Percentiles rank a stretch among this genome's conserved stretches.
These are phyloP conservation scores for Lamellibrachia luymesi DNA, from an alignment of 1,140 invertebrate genomes.

Conservation along the genomic window DNA sequence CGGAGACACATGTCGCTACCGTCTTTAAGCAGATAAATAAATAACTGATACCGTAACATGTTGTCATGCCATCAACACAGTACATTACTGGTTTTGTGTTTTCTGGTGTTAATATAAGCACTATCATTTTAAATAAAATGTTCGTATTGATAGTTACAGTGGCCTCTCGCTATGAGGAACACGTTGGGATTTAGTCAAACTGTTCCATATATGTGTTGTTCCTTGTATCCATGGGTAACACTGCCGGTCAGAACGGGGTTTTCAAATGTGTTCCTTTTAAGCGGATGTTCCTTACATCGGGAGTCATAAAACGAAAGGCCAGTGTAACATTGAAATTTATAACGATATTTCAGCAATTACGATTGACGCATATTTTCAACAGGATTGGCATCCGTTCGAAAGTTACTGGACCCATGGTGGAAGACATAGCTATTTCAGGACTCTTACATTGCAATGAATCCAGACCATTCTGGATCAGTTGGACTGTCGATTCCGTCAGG, in stretches of 20 bases:
- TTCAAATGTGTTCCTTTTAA: too few species aligned
- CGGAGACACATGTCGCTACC: too few species aligned
- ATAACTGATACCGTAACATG: not conserved
- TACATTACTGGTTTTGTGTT: not conserved
- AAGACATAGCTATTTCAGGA: not conserved
- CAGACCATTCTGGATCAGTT: constrained; percentile 15
- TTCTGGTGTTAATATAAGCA: not conserved
- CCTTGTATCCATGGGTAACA: too few species aligned
- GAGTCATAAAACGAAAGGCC: too few species aligned
- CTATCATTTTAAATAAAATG: not conserved
- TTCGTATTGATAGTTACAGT: not conserved
- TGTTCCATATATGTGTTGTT: too few species aligned
- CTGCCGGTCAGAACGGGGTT: too few species aligned
- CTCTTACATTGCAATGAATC: not conserved
- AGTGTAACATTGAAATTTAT: not conserved
- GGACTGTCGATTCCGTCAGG: constrained; percentile 13
- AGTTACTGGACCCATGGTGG: not conserved
- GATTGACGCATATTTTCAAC: not conserved
- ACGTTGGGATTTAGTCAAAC: too few species aligned
- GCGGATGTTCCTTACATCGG: too few species aligned
- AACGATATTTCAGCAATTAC: not conserved
- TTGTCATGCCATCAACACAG: not conserved
- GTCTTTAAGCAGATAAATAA: not conserved
- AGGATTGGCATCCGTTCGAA: not conserved
- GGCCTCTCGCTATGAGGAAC: too few species aligned